Percentiles rank a stretch among this genome's conserved stretches.
These are phyloP conservation scores for Drosophila orena DNA, from an alignment of 1,140 invertebrate genomes.

Conservation along the genomic window DNA sequence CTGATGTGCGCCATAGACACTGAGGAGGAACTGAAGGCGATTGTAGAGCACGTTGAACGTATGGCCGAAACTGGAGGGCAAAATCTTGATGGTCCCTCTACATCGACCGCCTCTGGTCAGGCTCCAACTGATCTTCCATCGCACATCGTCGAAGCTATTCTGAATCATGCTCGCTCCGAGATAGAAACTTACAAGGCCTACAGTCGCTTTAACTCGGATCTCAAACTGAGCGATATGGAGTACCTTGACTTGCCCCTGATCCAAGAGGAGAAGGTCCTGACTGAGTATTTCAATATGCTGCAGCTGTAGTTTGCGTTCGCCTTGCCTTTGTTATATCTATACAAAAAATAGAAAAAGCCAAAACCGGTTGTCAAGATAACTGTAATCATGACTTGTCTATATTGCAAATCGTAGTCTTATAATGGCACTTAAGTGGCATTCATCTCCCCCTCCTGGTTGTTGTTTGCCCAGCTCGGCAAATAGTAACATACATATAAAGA, in stretches of 20 bases:
- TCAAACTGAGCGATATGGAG: conserved; percentile 87
- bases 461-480: conserved; percentile 37
- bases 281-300: conserved; percentile 87
- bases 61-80: conserved; percentile 1
- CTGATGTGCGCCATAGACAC: conserved; percentile 78
- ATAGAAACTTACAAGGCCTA: conserved; percentile 85
- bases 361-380: conserved; percentile 64
- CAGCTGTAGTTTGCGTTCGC: conserved; percentile 59
- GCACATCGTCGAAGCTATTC: conserved; percentile 41
- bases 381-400: conserved; percentile 73
- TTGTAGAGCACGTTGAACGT: conserved; percentile 38
- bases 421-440: conserved; percentile 61
- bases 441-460: conserved; percentile 6
- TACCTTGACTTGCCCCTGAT: conserved; percentile 87
- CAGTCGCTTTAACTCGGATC: conserved; percentile 86
- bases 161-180: conserved; percentile 56
- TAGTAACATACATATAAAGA: conserved; percentile 35
- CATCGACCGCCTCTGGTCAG: conserved; percentile 35
- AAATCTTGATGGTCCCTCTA: conserved; percentile 52
- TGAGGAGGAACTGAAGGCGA: conserved; percentile 59
- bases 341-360: background rate
- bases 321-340: background rate
- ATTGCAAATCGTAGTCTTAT: conserved; percentile 62
- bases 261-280: conserved; percentile 87
- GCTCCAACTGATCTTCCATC: background rate